These are phyloP conservation scores for Pristionchus entomophagus DNA, from an alignment of 2,888 invertebrate species.

Conservation along the genomic window DNA sequence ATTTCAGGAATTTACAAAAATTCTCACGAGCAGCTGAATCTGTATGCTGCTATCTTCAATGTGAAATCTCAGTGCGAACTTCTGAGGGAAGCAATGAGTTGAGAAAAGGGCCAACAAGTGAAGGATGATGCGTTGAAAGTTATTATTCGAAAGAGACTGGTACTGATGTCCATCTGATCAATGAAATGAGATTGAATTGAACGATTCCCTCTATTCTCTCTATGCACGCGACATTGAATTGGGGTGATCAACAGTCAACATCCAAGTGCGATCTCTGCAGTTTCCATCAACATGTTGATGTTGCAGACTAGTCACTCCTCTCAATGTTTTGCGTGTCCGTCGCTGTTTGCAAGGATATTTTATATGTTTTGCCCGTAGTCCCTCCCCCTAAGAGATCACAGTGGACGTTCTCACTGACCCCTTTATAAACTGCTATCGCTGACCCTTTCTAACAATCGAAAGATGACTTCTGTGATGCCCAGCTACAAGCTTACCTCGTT, in stretches of 20 bases:
- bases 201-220: neutral
- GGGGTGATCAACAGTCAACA: neutral
- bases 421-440: conserved; percentile 1
- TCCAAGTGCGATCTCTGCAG: neutral
- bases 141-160: too few species aligned
- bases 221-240: neutral
- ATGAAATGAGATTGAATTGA: too few species aligned
- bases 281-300: neutral
- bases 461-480: neutral
- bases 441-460: neutral
- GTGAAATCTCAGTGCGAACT: neutral
- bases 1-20: too few species aligned
- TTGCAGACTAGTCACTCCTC: too few species aligned
- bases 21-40: neutral
- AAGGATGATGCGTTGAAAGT: too few species aligned
- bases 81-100: neutral
- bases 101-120: too few species aligned
- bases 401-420: too few species aligned
- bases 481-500: neutral
- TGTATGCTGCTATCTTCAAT: neutral
- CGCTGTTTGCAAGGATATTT: too few species aligned
- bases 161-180: too few species aligned
- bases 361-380: too few species aligned
- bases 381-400: too few species aligned
- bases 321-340: too few species aligned